These are phyloP conservation scores for Actias luna DNA, from an alignment of 2,888 invertebrate species.

Conservation along the genomic window DNA sequence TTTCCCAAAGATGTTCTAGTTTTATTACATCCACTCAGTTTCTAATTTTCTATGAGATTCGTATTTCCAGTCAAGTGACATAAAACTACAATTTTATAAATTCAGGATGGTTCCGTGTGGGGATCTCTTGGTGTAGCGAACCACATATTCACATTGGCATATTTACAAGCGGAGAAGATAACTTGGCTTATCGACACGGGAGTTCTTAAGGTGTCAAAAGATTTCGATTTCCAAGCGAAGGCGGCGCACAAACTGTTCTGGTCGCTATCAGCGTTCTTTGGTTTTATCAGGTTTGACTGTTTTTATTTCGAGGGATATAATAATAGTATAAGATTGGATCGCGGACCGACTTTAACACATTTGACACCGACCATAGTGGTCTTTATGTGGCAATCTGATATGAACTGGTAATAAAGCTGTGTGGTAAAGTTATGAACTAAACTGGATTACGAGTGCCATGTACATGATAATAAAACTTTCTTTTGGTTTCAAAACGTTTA, in stretches of 20 bases:
- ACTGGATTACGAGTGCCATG: too few species aligned
- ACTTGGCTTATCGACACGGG: slow-evolving; percentile 90
- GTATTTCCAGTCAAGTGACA: not conserved
- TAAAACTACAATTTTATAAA: slow-evolving; percentile 2
- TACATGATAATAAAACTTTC: too few species aligned
- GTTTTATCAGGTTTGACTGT: slow-evolving; percentile 83
- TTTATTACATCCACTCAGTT: too few species aligned
- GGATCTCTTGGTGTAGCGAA: slow-evolving; percentile 84
- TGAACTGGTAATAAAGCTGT: too few species aligned
- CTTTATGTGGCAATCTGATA: too few species aligned
- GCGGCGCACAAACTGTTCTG: slow-evolving; percentile 88
- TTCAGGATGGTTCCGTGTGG: slow-evolving; percentile 66
- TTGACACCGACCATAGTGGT: too few species aligned
- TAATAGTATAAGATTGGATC: too few species aligned
- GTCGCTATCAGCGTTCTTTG: slow-evolving; percentile 87
- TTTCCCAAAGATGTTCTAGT: too few species aligned
- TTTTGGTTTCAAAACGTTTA: too few species aligned
- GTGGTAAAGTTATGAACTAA: too few species aligned
- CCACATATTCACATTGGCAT: slow-evolving; percentile 87
- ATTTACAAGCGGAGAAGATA: slow-evolving; percentile 91
- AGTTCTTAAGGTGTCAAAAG: slow-evolving; percentile 79
- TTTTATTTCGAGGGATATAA: not conserved
- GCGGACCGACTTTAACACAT: too few species aligned
- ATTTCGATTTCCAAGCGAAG: slow-evolving; percentile 83
- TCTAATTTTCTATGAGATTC: too few species aligned